Base-by-base conservation (phyloP, 2,797 vertebrate species). In the Chelonia mydas region DNA sequence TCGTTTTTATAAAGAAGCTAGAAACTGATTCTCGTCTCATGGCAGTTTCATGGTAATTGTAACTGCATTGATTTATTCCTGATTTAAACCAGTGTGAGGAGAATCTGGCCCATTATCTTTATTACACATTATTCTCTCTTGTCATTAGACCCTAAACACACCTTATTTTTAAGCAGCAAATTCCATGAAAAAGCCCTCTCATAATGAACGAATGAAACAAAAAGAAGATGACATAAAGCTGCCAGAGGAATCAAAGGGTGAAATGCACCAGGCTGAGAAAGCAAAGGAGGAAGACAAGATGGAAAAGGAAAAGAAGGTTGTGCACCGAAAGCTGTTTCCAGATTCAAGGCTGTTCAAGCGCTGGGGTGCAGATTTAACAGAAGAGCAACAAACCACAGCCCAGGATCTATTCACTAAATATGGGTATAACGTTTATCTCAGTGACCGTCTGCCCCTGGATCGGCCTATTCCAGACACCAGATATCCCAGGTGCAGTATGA, bases 321-420 rank as follows among this genome's bases (percentile, higher is more conserved):
- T 8, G 23, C 54, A 61, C 13, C 11, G 1, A 25, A 55, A 92
- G 50, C 77, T 94, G n/a, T 97, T 95, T n/a, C 96, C 92, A 7
- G 2, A 77, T 49, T 97, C 95, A 3, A 1, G 0, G 2, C 83
- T 97, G 65, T 98, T 98, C 89, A 76, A 50, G 65, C 3, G 25
- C 3, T 96, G 97, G 96, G 95, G 94, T 23, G 25, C 81, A 51
- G 83, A 55, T 37, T 95, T 97, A 47, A 89, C 80, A 5, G 92
- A 96, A 78, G 90, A 88, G 27, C 81, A 98, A 23, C 94, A 97
- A 93, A 84, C 55, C 49, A 11, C 50, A 84, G 95, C 95, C 9
- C 59, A 96, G 90, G 81, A 95, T 23, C 91, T 98, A 45, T 97
- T 97, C 53, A 17, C n/a, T 47, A 94, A 59, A 65, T 97, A 96